Evolutionary conservation across 2,113 vertebrate species (phyloP).

Genomic region (Gymnocephalus cernua): DNA sequence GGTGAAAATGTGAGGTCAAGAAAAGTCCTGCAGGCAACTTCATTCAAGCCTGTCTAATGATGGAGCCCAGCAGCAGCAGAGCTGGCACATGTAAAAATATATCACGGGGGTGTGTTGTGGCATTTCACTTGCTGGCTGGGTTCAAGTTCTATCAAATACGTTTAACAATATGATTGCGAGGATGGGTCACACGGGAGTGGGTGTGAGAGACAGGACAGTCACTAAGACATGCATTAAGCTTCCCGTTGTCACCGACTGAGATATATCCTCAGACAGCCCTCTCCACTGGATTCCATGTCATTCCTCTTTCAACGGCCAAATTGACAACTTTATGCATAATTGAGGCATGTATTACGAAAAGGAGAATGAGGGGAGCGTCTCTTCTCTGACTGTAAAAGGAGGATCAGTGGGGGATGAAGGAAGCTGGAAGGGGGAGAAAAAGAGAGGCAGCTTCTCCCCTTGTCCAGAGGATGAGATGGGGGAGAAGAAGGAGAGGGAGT

Average conservation of each 20-base stretch:
- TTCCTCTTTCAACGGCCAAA: conserved; percentile 76
- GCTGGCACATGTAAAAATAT: conserved; percentile 63
- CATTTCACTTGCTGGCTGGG: conserved; percentile 46
- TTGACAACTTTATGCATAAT: conserved; percentile 81
- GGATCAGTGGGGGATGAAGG: conserved; percentile 50
- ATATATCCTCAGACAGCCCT: conserved; percentile 75
- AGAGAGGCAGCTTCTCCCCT: conserved; percentile 12
- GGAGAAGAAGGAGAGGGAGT: conserved; percentile 34
- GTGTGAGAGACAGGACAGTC: conserved; percentile 74
- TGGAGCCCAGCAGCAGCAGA: conserved; percentile 48
- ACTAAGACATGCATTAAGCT: conserved; percentile 72
- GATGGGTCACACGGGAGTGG: conserved; percentile 61
- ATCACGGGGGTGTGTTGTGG: conserved; percentile 49
- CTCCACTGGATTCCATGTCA: conserved; percentile 77
- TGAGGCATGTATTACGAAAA: conserved; percentile 76
- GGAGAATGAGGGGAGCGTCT: conserved; percentile 60
- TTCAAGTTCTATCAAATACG: conserved; percentile 54
- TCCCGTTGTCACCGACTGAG: conserved; percentile 60
- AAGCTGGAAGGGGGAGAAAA: conserved; percentile 27
- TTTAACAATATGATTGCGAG: conserved; percentile 56
- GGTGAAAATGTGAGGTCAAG: conserved; percentile 56
- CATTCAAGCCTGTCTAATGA: conserved; percentile 46
- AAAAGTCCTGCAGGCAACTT: conserved; percentile 61
- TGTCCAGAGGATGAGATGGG: conserved; percentile 23
- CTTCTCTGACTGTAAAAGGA: conserved; percentile 46